Evolutionary conservation across 2,797 vertebrate genomes (phyloP).

Genomic region (Artibeus lituratus): DNA sequence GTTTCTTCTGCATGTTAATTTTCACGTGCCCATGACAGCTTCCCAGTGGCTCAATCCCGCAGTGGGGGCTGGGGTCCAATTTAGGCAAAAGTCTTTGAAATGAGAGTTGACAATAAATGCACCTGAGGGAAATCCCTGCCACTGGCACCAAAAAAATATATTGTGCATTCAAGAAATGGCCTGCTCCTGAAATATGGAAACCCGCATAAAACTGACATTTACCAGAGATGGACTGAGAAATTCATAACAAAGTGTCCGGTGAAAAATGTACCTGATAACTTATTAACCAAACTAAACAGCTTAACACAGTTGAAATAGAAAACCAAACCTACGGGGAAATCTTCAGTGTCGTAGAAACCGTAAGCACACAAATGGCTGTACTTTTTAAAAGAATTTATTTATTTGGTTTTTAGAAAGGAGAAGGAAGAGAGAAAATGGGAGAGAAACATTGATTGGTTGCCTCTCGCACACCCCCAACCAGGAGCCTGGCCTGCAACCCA

Average conservation of each 20-base stretch:
- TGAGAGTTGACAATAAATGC: constrained; percentile 36
- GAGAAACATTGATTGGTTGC: not conserved
- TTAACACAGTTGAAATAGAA: not conserved
- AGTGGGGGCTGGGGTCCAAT: not conserved
- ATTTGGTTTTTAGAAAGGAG: not conserved
- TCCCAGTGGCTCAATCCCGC: constrained; percentile 34
- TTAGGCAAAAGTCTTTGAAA: constrained; percentile 27
- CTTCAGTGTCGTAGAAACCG: not conserved
- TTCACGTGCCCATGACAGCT: constrained; percentile 42
- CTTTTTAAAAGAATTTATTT: not conserved
- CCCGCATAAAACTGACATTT: not conserved
- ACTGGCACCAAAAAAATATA: not conserved
- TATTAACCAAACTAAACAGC: not conserved
- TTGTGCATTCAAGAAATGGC: not conserved
- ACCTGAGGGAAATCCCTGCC: not conserved
- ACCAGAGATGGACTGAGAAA: not conserved
- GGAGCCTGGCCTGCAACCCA: too few relatives aligned
- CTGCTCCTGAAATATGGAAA: not conserved
- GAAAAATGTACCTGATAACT: not conserved
- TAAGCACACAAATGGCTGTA: not conserved
- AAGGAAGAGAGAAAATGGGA: not conserved
- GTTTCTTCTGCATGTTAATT: constrained; percentile 47
- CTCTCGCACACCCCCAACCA: not conserved
- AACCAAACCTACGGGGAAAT: not conserved
- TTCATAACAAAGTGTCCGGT: not conserved